A percentile compares a stretch with the other conserved stretches of the same genome.
These are phyloP conservation scores for Bettongia penicillata DNA, from an alignment of 2,113 vertebrate genomes.

Conservation along the genomic window DNA sequence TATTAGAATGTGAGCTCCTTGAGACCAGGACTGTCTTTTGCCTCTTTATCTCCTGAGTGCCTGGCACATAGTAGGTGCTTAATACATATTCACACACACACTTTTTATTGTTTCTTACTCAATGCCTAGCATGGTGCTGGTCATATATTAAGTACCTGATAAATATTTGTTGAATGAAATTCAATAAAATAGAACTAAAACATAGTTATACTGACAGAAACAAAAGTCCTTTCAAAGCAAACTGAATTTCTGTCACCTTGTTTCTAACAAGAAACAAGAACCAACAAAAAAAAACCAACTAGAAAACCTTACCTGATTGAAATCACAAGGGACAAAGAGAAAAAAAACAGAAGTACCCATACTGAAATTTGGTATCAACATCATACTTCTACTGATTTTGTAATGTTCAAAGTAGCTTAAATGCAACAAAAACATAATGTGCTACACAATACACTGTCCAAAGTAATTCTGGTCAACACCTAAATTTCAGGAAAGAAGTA, in stretches of 20 bases:
- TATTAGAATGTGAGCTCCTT: too few relatives aligned
- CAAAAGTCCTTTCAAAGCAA: conserved; percentile 40
- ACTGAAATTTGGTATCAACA: conserved; percentile 71
- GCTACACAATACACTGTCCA: conserved; percentile 36
- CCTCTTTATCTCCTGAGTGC: too few relatives aligned
- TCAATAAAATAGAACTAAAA: conserved; percentile 36
- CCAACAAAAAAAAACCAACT: not conserved
- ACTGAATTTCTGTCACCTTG: conserved; percentile 18
- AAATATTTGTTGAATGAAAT: not conserved
- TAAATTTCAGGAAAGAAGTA: conserved; percentile 74
- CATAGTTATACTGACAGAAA: conserved; percentile 4
- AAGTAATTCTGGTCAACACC: conserved; percentile 69
- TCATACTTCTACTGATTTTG: conserved; percentile 72
- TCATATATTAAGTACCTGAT: conserved; percentile 39
- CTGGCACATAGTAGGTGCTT: too few relatives aligned
- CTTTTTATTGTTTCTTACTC: conserved; percentile 20
- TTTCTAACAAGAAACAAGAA: conserved; percentile 57
- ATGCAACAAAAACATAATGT: conserved; percentile 63
- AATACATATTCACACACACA: too few relatives aligned
- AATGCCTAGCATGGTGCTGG: not conserved
- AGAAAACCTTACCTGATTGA: conserved; percentile 68
- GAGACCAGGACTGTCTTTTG: too few relatives aligned
- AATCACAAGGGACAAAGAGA: conserved; percentile 67
- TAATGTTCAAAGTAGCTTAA: conserved; percentile 69
- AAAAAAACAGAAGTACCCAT: conserved; percentile 62